Evolutionary conservation across 92 coral and sea anemone species (phyloP).

Genomic region (Umimayanthus chanpuru): DNA sequence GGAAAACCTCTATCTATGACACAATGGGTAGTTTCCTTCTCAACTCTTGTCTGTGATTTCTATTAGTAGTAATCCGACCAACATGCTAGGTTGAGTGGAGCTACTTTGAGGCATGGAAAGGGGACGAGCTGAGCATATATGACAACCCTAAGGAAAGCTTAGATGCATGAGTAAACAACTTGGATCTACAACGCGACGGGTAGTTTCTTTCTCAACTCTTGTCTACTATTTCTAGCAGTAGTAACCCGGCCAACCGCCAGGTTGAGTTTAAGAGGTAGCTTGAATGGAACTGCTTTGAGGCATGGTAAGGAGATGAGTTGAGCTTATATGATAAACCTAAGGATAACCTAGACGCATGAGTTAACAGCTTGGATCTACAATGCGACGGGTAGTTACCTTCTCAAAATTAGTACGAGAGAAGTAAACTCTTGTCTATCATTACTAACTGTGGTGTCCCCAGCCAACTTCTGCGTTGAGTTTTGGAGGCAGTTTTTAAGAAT

Average conservation of each 20-base stretch:
- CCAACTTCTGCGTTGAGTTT: background rate
- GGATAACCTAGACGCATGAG: background rate
- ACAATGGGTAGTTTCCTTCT: background rate
- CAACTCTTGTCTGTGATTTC: no score
- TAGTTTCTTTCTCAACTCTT: background rate
- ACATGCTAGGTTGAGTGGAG: background rate
- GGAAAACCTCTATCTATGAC: background rate
- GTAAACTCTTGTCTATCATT: no score
- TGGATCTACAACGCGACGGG: background rate
- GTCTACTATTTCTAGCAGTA: no score
- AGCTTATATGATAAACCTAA: background rate
- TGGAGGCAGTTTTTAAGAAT: no score
- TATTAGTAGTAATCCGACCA: background rate
- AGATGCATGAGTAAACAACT: background rate
- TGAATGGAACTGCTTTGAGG: background rate
- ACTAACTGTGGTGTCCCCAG: background rate
- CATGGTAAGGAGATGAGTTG: background rate
- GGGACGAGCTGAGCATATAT: background rate
- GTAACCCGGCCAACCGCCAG: background rate
- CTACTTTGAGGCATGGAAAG: no score
- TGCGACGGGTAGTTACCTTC: background rate
- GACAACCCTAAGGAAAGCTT: background rate
- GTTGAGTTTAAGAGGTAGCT: background rate
- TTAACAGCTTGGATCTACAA: background rate
- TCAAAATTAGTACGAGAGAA: background rate